These are phyloP conservation scores for Eurystomus gularis DNA, from an alignment of 2,113 vertebrate genomes.

Conservation along the genomic window DNA sequence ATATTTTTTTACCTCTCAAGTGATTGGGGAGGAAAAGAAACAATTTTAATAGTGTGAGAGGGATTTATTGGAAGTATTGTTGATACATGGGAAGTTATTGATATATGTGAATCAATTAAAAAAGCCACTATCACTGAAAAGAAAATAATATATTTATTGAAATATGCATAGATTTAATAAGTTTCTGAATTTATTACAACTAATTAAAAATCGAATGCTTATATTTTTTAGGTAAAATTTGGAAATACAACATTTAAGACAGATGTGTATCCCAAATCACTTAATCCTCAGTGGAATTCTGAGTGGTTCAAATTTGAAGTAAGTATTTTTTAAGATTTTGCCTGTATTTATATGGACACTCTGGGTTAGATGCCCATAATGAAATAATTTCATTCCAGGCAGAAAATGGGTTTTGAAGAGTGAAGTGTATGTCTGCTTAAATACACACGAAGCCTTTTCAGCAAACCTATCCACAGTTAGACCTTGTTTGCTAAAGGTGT, in stretches of 20 bases:
- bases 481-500: not conserved
- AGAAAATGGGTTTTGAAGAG: not conserved
- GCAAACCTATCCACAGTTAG: not conserved
- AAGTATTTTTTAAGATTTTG: conserved; percentile 49
- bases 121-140: not conserved
- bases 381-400: not conserved
- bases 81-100: not conserved
- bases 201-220: not conserved
- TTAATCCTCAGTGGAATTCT: conserved; percentile 99
- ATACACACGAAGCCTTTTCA: not conserved
- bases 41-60: not conserved
- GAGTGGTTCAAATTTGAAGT: conserved; percentile 99
- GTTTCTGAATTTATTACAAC: not conserved
- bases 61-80: not conserved
- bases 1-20: not conserved
- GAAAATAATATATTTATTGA: not conserved
- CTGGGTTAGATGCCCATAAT: not conserved
- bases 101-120: not conserved
- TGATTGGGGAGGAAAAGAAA: not conserved
- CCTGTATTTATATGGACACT: not conserved
- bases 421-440: not conserved
- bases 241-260: conserved; percentile 98
- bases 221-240: conserved; percentile 91
- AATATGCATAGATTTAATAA: not conserved
- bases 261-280: conserved; percentile 93